Percentiles rank a stretch among this genome's conserved stretches.
Evolutionary conservation across 2,888 invertebrate genomes (phyloP).

Genomic region (Drosophila lutescens): DNA sequence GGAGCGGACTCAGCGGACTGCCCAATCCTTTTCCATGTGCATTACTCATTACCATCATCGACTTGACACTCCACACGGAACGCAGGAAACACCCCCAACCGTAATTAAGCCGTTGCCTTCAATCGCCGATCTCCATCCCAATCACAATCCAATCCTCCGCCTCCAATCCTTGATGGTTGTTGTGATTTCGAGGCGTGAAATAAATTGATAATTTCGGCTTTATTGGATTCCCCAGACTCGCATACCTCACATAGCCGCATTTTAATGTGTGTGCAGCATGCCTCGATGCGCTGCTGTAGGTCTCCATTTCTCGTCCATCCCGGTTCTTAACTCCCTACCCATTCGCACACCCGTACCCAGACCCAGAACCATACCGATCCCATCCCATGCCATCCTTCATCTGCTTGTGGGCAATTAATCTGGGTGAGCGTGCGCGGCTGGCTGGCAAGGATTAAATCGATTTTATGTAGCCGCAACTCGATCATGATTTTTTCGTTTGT

Average conservation of each 20-base stretch:
- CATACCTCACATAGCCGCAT: conserved; percentile 45
- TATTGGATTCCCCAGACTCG: conserved; percentile 68
- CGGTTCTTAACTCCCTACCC: conserved; percentile 13
- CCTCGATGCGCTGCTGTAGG: conserved; percentile 72
- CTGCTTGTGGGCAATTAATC: conserved; percentile 72
- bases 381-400: conserved; percentile 28
- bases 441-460: conserved; percentile 77
- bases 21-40: conserved; percentile 17
- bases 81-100: conserved; percentile 34
- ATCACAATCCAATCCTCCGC: conserved; percentile 3
- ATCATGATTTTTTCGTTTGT: conserved; percentile 55
- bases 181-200: conserved; percentile 80
- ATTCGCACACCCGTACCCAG: conserved; percentile 5
- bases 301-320: conserved; percentile 44
- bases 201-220: conserved; percentile 81
- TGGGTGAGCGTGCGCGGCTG: conserved; percentile 65
- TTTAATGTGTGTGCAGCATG: conserved; percentile 28
- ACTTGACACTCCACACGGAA: background rate
- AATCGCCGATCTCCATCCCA: conserved; percentile 16
- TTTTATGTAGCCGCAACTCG: conserved; percentile 61
- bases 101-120: conserved; percentile 77
- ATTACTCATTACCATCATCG: conserved; percentile 34
- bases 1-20: background rate
- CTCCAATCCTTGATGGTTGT: conserved; percentile 41
- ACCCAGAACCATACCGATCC: conserved; percentile 3